Conservation (phyloP, 64 coral and sea anemone species). For the Montipora efflorescens region DNA sequence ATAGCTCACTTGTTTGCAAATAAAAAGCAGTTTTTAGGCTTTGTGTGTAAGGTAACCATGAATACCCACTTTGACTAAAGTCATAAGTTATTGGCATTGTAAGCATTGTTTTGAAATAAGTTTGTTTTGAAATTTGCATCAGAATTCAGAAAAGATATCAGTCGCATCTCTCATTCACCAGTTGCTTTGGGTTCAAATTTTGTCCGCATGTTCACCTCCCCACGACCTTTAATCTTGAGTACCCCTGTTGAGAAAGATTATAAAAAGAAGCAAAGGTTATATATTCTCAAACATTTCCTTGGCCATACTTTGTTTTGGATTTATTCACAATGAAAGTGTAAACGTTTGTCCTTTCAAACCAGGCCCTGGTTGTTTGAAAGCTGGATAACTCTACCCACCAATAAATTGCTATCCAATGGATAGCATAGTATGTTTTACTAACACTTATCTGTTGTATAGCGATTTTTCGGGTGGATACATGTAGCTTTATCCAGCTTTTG, state of each 20-base stretch:
- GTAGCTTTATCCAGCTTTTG: background rate
- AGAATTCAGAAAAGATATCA: background rate
- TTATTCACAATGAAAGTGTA: too few species aligned
- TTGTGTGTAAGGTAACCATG: background rate
- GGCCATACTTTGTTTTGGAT: too few species aligned
- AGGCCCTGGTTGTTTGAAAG: too few species aligned
- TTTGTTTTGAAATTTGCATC: background rate
- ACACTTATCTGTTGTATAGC: too few species aligned
- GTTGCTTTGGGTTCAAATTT: background rate
- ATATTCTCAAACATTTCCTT: background rate
- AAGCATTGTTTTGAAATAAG: background rate
- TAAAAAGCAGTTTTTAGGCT: background rate
- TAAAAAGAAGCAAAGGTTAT: background rate
- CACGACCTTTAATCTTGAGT: background rate
- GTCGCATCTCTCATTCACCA: background rate
- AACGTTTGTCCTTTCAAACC: too few species aligned
- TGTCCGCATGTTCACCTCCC: background rate
- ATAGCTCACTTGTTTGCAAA: background rate
- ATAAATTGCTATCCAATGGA: too few species aligned
- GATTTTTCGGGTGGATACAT: too few species aligned
- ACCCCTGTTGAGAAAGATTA: background rate
- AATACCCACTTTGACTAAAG: background rate
- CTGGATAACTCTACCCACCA: too few species aligned
- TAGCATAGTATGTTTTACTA: too few species aligned
- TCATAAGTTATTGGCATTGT: background rate